Base-by-base conservation (phyloP, 2,797 vertebrate species). In the Phoxinus dragarum region DNA sequence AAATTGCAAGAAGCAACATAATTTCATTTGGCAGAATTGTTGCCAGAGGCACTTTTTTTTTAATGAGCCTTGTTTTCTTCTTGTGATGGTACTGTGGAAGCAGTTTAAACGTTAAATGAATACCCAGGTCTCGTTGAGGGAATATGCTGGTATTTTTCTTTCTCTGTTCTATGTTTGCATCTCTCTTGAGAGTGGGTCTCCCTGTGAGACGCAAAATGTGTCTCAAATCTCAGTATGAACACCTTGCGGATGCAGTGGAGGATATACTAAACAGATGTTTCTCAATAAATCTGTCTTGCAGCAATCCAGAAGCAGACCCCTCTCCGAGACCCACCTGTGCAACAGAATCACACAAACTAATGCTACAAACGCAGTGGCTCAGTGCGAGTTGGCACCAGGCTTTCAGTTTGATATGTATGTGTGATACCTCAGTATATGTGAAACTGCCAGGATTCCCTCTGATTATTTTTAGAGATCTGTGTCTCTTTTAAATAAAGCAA, bases 251-350 rank as follows among this genome's bases (percentile, higher is more conserved):
- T 84, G 38, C 21, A 72, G 52, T 54, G 49, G n/a, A 88, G 72
- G 64, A 82, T 83, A 64, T 80, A 49, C 76, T 85, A 54, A 61
- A 54, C 85, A 89, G 87, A 88, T 89, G 89, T 87, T 71, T 34
- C 47, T 73, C 64, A 81, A 61, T 76, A 67, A 87, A 72, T 54
- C 52, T n/a, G 80, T 68, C 31, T 71, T 27, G 14, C 10, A 61
- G 54, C 49, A 52, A 81, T 85, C n/a, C 74, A 77, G 76, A 44
- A 81, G 66, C 49, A 17, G 68, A 36, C 72, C 42, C 12, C 10
- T 86, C 56, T 67, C 61, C 14, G 72, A 78, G 61, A 59, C 54
- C 52, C 71, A 67, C 69, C 80, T 86, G 75, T 84, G 67, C 74
- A 16, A 47, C 61, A 64, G 36, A 54, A 85, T 76, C 44, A 23